These are phyloP conservation scores for Leptinotarsa defecta DNA, from an alignment of 1,140 invertebrate genomes.

Conservation along the genomic window DNA sequence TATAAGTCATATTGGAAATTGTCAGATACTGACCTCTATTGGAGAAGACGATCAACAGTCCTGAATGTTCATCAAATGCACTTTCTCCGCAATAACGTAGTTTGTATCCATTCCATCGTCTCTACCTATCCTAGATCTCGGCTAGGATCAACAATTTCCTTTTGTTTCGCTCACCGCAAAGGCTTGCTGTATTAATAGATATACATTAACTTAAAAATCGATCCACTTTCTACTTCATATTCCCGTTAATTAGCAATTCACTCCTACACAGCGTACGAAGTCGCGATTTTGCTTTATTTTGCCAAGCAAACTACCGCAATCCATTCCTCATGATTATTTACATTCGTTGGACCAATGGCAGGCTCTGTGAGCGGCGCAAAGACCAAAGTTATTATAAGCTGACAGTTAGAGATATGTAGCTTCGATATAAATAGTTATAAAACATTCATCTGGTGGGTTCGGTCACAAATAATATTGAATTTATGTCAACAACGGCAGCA, in stretches of 20 bases:
- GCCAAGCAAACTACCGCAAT: constrained; percentile 26
- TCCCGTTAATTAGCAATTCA: constrained; percentile 33
- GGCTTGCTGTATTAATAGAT: constrained; percentile 22
- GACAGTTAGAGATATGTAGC: constrained; percentile 25
- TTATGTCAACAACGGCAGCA: constrained; percentile 7
- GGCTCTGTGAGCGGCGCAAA: constrained; percentile 6
- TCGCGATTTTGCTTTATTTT: constrained; percentile 25
- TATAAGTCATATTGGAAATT: no score
- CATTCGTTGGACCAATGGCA: constrained; percentile 25
- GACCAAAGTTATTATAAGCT: constrained; percentile 27
- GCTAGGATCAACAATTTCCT: constrained; percentile 1
- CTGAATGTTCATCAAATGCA: no score
- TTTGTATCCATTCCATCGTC: background rate
- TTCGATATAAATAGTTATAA: constrained; percentile 21
- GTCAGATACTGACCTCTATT: no score
- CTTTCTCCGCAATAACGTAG: no score
- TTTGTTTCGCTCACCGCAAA: constrained; percentile 17
- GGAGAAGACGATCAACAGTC: no score
- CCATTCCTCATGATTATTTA: constrained; percentile 32
- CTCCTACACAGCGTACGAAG: constrained; percentile 27
- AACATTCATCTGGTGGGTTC: constrained; percentile 18
- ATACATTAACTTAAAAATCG: constrained; percentile 25
- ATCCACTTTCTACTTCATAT: constrained; percentile 30
- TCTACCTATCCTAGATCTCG: background rate
- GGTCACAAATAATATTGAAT: constrained; percentile 26